Evolutionary conservation across 1,140 invertebrate genomes (phyloP).

Genomic region (Globodera ellingtonae): DNA sequence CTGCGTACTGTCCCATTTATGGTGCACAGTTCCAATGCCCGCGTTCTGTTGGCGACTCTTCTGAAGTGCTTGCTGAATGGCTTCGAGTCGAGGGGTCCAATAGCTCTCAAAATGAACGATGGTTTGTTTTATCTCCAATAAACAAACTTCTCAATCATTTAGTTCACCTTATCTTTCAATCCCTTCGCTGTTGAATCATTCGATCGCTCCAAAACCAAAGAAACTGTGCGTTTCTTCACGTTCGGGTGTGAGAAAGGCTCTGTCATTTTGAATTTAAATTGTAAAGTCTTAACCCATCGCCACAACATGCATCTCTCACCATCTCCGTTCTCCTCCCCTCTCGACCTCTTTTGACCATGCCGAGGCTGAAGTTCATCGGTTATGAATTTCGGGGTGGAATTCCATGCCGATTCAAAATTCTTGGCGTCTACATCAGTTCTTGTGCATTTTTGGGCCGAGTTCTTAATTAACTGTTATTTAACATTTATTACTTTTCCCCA

Average conservation of each 20-base stretch:
- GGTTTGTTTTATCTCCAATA: no score
- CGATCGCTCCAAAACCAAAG: not conserved
- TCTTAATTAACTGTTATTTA: not conserved
- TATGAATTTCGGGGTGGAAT: not conserved
- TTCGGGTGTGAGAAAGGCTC: not conserved
- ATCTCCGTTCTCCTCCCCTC: not conserved
- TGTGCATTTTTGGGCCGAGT: not conserved
- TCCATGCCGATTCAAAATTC: not conserved
- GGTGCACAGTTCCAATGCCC: not conserved
- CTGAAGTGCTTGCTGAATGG: conserved; percentile 1
- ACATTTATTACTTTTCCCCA: not conserved
- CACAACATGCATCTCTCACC: not conserved
- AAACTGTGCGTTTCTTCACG: not conserved
- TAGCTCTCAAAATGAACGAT: not conserved
- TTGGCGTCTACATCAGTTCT: not conserved
- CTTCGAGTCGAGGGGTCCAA: not conserved
- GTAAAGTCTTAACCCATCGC: not conserved
- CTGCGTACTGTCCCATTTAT: not conserved
- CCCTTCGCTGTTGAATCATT: not conserved
- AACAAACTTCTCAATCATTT: not conserved
- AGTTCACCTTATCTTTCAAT: not conserved
- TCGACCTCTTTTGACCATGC: not conserved
- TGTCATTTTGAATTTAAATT: not conserved
- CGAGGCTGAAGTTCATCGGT: not conserved
- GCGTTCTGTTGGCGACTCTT: conserved; percentile 2